These are phyloP conservation scores for Bacillus rossius DNA, from an alignment of 1,140 invertebrate genomes.

Conservation along the genomic window DNA sequence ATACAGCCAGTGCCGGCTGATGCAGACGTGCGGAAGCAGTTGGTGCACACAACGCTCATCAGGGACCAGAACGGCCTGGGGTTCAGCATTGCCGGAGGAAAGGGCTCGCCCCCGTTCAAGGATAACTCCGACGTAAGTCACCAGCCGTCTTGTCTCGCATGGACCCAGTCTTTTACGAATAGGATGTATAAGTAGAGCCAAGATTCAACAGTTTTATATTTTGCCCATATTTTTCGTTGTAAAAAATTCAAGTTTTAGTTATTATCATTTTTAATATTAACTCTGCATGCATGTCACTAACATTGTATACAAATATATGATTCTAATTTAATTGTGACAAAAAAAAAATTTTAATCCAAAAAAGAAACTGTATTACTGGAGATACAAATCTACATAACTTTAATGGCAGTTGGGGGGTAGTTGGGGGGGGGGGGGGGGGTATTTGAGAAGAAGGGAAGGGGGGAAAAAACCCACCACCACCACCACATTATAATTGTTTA, in stretches of 20 bases:
- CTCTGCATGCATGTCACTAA: not conserved
- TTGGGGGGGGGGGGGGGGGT: too few species aligned
- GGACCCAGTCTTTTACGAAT: not conserved
- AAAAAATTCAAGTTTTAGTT: not conserved
- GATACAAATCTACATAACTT: too few species aligned
- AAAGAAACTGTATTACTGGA: too few species aligned
- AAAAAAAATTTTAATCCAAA: too few species aligned
- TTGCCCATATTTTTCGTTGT: not conserved
- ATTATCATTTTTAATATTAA: not conserved
- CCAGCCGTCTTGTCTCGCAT: not conserved
- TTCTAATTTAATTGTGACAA: too few species aligned
- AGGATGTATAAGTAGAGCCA: too few species aligned
- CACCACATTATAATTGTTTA: too few species aligned
- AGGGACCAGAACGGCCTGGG: constrained; percentile 87
- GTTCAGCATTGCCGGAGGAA: constrained; percentile 94
- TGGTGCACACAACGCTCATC: constrained; percentile 83
- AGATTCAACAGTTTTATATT: not conserved
- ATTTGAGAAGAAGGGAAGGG: too few species aligned
- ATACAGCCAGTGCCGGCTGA: constrained; percentile 20
- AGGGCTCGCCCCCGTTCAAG: constrained; percentile 79
- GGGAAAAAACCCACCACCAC: too few species aligned
- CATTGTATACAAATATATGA: not conserved
- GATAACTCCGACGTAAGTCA: constrained; percentile 52
- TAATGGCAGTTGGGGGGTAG: too few species aligned
- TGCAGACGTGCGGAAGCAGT: constrained; percentile 47